A percentile compares a stretch with the other conserved stretches of the same genome.
Evolutionary conservation across 2,888 invertebrate species (phyloP).

Genomic region (Phlogophora meticulosa): DNA sequence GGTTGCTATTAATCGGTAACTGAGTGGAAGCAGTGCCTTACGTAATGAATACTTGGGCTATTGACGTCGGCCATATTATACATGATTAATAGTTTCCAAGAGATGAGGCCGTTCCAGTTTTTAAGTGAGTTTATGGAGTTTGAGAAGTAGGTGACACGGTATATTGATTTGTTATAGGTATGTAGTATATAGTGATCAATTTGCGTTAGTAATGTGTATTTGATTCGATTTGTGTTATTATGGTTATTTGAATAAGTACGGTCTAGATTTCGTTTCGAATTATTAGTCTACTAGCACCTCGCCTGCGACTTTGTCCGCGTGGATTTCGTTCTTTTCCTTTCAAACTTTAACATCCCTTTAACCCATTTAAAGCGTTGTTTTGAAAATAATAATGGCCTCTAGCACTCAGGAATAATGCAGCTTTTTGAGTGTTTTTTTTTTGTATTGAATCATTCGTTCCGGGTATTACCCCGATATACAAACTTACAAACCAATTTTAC

Average conservation of each 20-base stretch:
- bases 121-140: slow-evolving; percentile 43
- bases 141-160: slow-evolving; percentile 33
- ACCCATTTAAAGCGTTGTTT: too few relatives aligned
- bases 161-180: slow-evolving; percentile 16
- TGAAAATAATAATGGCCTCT: too few relatives aligned
- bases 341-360: too few relatives aligned
- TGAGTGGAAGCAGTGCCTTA: slow-evolving; percentile 50
- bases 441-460: too few relatives aligned
- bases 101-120: slow-evolving; percentile 46
- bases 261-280: not conserved
- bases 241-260: not conserved
- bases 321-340: too few relatives aligned
- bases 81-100: slow-evolving; percentile 64
- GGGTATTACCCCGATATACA: too few relatives aligned
- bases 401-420: too few relatives aligned
- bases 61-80: slow-evolving; percentile 48
- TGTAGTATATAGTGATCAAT: slow-evolving; percentile 28
- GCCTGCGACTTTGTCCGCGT: too few relatives aligned
- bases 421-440: too few relatives aligned
- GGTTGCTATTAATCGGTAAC: slow-evolving; percentile 54
- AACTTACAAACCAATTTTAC: too few relatives aligned
- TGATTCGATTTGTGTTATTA: not conserved
- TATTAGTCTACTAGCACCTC: too few relatives aligned
- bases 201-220: slow-evolving; percentile 23
- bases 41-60: slow-evolving; percentile 54